Base-by-base conservation (phyloP, 2,797 vertebrate species). In the Syngnathus rostellatus region DNA sequence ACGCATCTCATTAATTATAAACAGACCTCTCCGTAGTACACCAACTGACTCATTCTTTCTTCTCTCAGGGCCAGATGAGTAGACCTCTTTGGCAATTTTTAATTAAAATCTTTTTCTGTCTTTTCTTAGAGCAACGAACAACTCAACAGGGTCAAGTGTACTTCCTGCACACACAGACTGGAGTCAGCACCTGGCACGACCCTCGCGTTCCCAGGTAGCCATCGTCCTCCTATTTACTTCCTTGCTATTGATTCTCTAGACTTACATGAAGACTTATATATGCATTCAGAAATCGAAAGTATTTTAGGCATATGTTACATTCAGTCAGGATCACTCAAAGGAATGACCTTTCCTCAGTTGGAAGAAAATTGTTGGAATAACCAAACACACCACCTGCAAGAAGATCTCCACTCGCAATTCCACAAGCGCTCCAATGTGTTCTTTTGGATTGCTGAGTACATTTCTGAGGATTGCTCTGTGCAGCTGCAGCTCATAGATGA, bases 131-230 rank as follows among this genome's bases (percentile, higher is more conserved):
- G 70, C 95, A 98, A 92, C 93, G 95, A 83, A 98, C 95, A 6
- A 98, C 95, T 39, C 95, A 97, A 67, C 95, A 98, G 83, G 95
- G 94, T 64, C 95, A 98, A 75, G 94, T 98, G 51, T 98, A 98
- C 88, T 98, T 98, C 83, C 92, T 98, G 50, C 95, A 98, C 66
- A 98, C 95, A 57, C 95, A 98, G 85, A 97, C 95, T 46, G 95
- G 95, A 69, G 95, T 98, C 80, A 98, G 95, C 89, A 98, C 95
- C 0, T 98, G 95, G 95, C 95, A 98, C 0, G 95, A 98, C 81
- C 95, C 95, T 54, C 89, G 95, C 63, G 95, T 98, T 64, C 95
- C 95, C 62, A 93, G 95, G 95, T 96, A 90, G 63, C 67, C 54
- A 48, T 37, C 25, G 51, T 46, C n/a, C 1, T 2, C 58, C 0